Evolutionary conservation across 2,113 vertebrate species (phyloP), one percentile per base, ranked within the genome.

Genomic region (Crotalus helleri): DNA sequence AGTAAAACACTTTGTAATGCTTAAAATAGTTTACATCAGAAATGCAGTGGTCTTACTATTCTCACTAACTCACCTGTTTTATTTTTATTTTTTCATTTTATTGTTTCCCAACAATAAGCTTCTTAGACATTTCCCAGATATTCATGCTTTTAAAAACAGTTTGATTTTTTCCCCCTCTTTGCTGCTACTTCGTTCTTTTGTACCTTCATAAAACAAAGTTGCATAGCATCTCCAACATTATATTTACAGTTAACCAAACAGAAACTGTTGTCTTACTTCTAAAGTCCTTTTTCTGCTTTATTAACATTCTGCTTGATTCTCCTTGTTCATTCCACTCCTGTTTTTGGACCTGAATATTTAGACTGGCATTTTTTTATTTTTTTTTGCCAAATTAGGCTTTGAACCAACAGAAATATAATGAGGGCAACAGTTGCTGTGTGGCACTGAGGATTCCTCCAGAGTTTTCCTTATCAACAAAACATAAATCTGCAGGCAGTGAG

Each of bases 141-240:
- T 49, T 91, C 87, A 26, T 92, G 90, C 81, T 95, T 93, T 55
- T 81, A 95, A 92, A 33, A 91, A 92, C 55, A 87, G 89, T 17
- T 90, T 91, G 88, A 88, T 64, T 55, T 57, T 85, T 90, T 21
- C n/a, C 49, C 49, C 49, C 39, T 95, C 21, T 94, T 88, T 92
- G 26, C 91, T 92, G 85, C 57, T 8, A 86, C 59, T 91, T 92
- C 92, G 93, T 93, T 93, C 17, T 39, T 88, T 44, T 21, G 53
- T 95, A 57, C 55, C 61, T 93, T 91, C 53, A 3, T 46, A 93
- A 88, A 11, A 81, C 23, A 39, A 86, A 69, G 44, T 59, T 19
- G 54, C 23, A 61, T 54, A 44, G 91, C 85, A 91, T 81, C 57
- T 90, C 55, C 88, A 93, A 91, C 17, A 26, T 33, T 53, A n/a